These are phyloP conservation scores for Miniopterus natalensis DNA, from an alignment of 2,113 vertebrate species.

Conservation along the genomic window DNA sequence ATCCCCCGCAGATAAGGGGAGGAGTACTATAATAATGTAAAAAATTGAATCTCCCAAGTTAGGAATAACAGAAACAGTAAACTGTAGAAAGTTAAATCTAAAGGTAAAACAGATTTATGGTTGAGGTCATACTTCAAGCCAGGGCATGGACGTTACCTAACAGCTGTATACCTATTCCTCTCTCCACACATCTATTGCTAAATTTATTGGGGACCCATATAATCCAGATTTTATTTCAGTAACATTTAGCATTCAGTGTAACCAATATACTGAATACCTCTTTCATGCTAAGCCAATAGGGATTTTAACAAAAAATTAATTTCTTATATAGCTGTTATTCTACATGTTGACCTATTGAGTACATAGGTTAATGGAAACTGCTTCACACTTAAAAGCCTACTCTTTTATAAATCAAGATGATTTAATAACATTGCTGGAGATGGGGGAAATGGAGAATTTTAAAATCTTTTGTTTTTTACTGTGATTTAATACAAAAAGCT, in stretches of 20 bases:
- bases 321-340: neutral
- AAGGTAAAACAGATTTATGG: slow-evolving; percentile 31
- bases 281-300: neutral
- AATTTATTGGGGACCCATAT: neutral
- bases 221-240: neutral
- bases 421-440: neutral
- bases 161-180: neutral
- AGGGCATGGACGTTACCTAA: neutral
- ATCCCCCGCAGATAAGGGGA: neutral
- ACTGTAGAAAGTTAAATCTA: neutral
- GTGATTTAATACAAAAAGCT: neutral
- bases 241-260: neutral
- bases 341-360: neutral
- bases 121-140: neutral
- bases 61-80: slow-evolving; percentile 18
- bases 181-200: neutral
- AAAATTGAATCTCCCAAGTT: neutral
- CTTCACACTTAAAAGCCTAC: neutral
- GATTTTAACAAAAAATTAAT: slow-evolving; percentile 42
- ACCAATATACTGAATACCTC: neutral
- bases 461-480: neutral
- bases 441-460: neutral
- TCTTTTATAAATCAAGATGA: slow-evolving; percentile 3
- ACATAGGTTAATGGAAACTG: neutral
- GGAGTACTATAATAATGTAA: neutral